Conservation (phyloP, 2,888 invertebrate species). For the Flabesymbios commensalis region DNA sequence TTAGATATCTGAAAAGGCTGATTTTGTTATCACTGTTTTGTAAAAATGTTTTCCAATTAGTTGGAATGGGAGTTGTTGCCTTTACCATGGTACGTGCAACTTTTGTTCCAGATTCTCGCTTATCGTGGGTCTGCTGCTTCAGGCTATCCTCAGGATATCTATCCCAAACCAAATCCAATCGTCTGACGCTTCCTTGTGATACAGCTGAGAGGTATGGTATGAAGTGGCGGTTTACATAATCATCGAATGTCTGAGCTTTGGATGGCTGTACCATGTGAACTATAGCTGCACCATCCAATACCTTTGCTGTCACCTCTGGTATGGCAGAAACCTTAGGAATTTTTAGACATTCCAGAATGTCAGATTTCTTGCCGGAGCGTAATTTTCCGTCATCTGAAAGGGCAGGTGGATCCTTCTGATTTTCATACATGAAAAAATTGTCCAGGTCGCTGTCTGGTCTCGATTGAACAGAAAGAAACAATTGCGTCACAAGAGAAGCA, state of each 20-base stretch:
- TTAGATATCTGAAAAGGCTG: constrained; percentile 20
- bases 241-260: constrained; percentile 25
- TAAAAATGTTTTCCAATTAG: constrained; percentile 27
- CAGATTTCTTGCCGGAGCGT: not conserved
- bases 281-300: constrained; percentile 9
- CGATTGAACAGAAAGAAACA: constrained; percentile 20
- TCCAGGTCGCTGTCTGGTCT: constrained; percentile 15
- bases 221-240: constrained; percentile 25
- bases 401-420: constrained; percentile 6
- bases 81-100: constrained; percentile 13
- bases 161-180: constrained; percentile 25
- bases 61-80: constrained; percentile 11
- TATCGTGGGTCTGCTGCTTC: constrained; percentile 27
- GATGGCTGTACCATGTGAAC: not conserved
- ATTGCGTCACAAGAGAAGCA: constrained; percentile 17
- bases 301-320: not conserved
- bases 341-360: not conserved
- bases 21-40: constrained; percentile 11
- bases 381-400: constrained; percentile 10
- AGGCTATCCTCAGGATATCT: constrained; percentile 25
- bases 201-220: constrained; percentile 13
- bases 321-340: not conserved
- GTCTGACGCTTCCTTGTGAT: constrained; percentile 16
- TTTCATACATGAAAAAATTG: constrained; percentile 8
- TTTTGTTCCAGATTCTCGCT: constrained; percentile 29